Percentiles rank a stretch among this genome's conserved stretches.
Evolutionary conservation across 2,797 vertebrate genomes (phyloP).

Genomic region (Ibycter americanus): DNA sequence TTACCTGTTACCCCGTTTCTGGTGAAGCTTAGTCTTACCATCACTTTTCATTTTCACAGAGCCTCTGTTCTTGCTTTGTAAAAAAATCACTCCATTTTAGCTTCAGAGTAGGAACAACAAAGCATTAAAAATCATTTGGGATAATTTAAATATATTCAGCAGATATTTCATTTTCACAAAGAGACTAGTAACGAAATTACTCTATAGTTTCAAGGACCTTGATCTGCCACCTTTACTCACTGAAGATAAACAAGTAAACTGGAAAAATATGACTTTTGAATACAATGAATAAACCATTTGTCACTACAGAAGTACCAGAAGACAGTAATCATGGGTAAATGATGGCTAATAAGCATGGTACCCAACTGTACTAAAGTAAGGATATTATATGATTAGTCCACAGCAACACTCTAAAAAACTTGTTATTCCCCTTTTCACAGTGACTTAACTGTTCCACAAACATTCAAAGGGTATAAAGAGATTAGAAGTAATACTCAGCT

Average conservation of each 20-base stretch:
- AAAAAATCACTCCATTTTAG: accelerated
- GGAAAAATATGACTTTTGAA: background rate
- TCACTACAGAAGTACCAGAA: background rate
- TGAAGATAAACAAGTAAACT: background rate
- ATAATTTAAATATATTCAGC: background rate
- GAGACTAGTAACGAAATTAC: background rate
- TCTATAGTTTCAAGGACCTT: background rate
- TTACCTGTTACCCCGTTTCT: background rate
- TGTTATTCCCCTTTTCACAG: background rate
- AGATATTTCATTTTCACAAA: background rate
- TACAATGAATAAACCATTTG: background rate
- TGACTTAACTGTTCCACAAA: background rate
- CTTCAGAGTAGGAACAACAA: background rate
- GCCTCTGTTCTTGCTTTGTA: background rate
- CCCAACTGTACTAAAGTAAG: background rate
- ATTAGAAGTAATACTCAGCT: background rate
- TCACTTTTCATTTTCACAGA: background rate
- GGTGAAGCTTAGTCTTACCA: background rate
- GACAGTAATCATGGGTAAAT: background rate
- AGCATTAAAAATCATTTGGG: background rate
- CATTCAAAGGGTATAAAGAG: background rate
- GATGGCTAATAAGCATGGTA: background rate
- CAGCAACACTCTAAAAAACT: background rate
- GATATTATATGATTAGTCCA: background rate
- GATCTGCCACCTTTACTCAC: background rate